Base-by-base conservation (phyloP, 2,113 vertebrate genomes). In the Empidonax alnorum region DNA sequence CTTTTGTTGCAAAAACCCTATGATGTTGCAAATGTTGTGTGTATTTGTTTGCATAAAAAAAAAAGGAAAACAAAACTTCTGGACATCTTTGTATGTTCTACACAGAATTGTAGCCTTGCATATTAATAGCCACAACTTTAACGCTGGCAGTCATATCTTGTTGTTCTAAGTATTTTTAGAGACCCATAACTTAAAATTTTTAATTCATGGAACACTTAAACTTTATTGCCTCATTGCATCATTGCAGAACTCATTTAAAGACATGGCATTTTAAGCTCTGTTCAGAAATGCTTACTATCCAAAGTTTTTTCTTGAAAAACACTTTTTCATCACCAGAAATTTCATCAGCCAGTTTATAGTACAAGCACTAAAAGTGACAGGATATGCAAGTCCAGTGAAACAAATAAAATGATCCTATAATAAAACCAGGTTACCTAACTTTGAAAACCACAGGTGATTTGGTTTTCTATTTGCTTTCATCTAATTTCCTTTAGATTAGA, bases 401-500 rank as follows among this genome's bases (percentile, higher is more conserved):
- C 18, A 79, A 75, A 71, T 46, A 56, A 83, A 95, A 63, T 1
- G 5, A 46, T 53, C 20, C 39, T 65, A 25, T 13, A 66, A 47
- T 30, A 90, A 84, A 65, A 30, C 14, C 33, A 74, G 74, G 31
- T 65, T 67, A 72, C 55, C 86, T 47, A 77, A 73, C 67, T 75
- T 86, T 42, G 42, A 59, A 93, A 94, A n/a, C 23, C 12, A 37
- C 25, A 19, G 13, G 15, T 66, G 7, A 88, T 56, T 46, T 47
- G 39, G 27, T 30, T 89, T 96, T 81, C 79, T 65, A 2, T 62
- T 80, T 68, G 28, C 30, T 61, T 87, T 91, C 53, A 68, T 16
- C 39, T 52, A n/a, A 69, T 87, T 83, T 42, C 87, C 85, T 96
- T 94, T 41, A 90, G 35, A 13, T 82, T 55, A 73, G 76, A 79